Evolutionary conservation across 2,797 vertebrate genomes (phyloP).

Genomic region (Choloepus didactylus): DNA sequence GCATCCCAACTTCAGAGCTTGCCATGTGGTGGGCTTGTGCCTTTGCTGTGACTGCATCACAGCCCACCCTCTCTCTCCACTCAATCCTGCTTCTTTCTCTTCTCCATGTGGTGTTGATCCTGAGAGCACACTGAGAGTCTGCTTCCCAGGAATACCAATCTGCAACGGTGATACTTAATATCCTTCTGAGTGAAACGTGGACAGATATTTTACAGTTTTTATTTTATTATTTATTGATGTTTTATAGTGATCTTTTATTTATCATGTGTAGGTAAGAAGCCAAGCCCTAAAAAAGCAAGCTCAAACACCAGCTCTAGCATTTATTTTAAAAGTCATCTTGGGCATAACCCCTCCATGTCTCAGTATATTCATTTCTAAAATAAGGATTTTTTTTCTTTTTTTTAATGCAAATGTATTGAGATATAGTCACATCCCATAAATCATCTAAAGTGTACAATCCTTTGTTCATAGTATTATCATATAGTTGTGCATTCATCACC

Average conservation of each 20-base stretch:
- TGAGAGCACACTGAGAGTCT: not conserved
- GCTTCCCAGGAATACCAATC: conserved; percentile 11
- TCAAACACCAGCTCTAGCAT: not conserved
- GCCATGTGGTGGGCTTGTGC: not conserved
- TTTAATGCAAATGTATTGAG: too few relatives aligned
- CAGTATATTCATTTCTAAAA: not conserved
- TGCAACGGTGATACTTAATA: not conserved
- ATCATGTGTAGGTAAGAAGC: not conserved
- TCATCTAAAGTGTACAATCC: too few relatives aligned
- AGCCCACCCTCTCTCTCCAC: not conserved
- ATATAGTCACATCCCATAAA: too few relatives aligned
- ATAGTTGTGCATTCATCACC: too few relatives aligned
- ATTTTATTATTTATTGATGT: not conserved
- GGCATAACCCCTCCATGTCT: not conserved
- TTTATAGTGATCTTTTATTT: not conserved
- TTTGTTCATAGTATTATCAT: too few relatives aligned
- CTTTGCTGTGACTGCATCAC: not conserved
- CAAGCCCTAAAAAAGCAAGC: not conserved
- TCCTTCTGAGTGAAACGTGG: not conserved
- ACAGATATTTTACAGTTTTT: not conserved
- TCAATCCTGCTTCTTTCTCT: not conserved
- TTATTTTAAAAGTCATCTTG: not conserved
- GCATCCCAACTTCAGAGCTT: not conserved
- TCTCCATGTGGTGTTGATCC: not conserved
- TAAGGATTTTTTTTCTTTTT: not conserved